These are phyloP conservation scores for Myotis pilosus DNA, from an alignment of 2,797 vertebrate genomes.

Conservation along the genomic window DNA sequence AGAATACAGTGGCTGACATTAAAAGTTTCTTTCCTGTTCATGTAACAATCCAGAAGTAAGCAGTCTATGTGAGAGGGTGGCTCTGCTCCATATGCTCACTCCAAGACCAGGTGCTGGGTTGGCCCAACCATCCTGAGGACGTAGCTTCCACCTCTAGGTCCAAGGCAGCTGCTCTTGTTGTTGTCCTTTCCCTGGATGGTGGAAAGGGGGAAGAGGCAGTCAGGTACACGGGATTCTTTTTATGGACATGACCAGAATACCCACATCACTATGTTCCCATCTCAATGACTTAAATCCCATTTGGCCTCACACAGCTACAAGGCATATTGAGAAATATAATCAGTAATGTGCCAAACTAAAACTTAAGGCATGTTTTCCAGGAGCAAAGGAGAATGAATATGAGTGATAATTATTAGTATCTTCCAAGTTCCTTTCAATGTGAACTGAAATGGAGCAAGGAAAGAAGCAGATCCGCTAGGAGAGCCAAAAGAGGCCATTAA, in stretches of 20 bases:
- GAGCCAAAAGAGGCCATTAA: neutral
- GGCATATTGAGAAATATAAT: constrained; percentile 10
- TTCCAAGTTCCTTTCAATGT: neutral
- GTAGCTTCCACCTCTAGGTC: neutral
- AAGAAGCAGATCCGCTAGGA: neutral
- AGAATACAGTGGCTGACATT: neutral
- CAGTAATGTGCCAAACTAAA: neutral
- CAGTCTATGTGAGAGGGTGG: neutral
- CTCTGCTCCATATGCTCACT: neutral
- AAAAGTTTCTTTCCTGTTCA: neutral
- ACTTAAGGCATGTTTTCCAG: neutral
- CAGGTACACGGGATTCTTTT: neutral
- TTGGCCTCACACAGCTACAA: neutral
- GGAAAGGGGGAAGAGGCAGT: neutral
- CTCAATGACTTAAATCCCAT: neutral
- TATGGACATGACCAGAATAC: neutral
- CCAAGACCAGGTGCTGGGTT: neutral
- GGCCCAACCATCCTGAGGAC: neutral
- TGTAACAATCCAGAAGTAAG: neutral
- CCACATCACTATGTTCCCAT: neutral
- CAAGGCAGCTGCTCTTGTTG: neutral
- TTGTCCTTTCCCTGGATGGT: neutral
- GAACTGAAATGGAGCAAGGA: neutral
- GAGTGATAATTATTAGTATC: neutral
- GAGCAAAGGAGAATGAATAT: neutral